These are phyloP conservation scores for Cotesia glomerata DNA, from an alignment of 1,140 invertebrate genomes.

Conservation along the genomic window DNA sequence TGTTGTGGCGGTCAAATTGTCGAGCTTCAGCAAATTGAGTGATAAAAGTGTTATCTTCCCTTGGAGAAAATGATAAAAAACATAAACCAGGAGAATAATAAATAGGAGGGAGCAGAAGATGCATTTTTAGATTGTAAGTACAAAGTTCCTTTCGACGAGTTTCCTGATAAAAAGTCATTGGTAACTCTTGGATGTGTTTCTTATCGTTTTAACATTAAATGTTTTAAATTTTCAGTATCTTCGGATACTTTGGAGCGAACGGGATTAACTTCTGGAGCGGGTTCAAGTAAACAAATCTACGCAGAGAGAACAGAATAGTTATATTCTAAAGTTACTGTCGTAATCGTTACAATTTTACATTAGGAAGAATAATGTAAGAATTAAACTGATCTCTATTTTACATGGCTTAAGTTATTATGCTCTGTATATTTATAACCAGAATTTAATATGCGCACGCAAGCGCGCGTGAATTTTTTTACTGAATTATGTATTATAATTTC, in stretches of 20 bases:
- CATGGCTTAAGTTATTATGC: too few relatives aligned
- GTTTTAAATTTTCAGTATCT: background rate
- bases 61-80: slow-evolving; percentile 15
- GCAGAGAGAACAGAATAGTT: too few relatives aligned
- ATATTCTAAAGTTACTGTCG: too few relatives aligned
- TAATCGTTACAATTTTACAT: too few relatives aligned
- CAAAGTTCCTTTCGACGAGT: background rate
- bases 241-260: background rate
- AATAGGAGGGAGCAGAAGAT: background rate
- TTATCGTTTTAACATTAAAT: slow-evolving; percentile 1
- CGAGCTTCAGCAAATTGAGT: slow-evolving; percentile 28
- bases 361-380: too few relatives aligned
- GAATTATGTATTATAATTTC: too few relatives aligned
- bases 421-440: too few relatives aligned
- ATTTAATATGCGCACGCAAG: too few relatives aligned
- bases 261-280: background rate
- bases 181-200: slow-evolving; percentile 20
- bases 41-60: slow-evolving; percentile 31
- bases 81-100: background rate
- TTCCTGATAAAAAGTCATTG: slow-evolving; percentile 30
- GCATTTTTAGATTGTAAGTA: slow-evolving; percentile 7
- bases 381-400: too few relatives aligned
- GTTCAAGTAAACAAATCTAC: too few relatives aligned
- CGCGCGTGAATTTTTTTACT: too few relatives aligned
- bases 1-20: background rate